phyloP scores from a whole-genome alignment of 2,113 vertebrate species.

The Coptodon bakossiorum region DNA sequence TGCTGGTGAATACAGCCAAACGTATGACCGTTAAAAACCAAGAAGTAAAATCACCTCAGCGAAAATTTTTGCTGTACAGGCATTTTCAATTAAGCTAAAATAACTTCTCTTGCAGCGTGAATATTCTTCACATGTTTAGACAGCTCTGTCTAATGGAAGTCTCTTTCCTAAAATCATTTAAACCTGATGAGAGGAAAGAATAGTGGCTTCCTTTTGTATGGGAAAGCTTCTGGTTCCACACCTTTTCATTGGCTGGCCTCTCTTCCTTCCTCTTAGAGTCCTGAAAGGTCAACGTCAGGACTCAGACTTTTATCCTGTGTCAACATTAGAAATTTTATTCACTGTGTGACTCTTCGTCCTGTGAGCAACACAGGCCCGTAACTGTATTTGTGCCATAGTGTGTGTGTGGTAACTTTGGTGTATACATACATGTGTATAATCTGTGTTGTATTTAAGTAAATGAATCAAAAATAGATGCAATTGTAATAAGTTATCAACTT shows the following conservation, averaged over 20 bases:
- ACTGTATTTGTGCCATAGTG: not conserved
- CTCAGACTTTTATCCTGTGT: slow-evolving; percentile 48
- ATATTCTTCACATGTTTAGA: slow-evolving; percentile 11
- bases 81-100: not conserved
- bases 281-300: slow-evolving; percentile 40
- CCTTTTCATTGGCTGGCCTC: slow-evolving; percentile 46
- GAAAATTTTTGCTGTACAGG: not conserved
- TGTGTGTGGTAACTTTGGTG: not conserved
- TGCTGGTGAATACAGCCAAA: not conserved
- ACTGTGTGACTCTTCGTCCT: slow-evolving; percentile 11
- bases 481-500: not conserved
- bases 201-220: slow-evolving; percentile 48
- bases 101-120: not conserved
- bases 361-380: not conserved
- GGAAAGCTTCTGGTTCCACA: slow-evolving; percentile 47
- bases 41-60: not conserved
- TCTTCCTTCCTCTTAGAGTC: slow-evolving; percentile 57
- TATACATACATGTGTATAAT: not conserved
- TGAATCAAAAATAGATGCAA: not conserved
- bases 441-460: not conserved
- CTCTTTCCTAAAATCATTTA: slow-evolving; percentile 52
- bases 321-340: slow-evolving; percentile 28
- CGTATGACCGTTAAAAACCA: not conserved
- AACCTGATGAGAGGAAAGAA: slow-evolving; percentile 50
- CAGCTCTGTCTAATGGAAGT: slow-evolving; percentile 22